These are phyloP conservation scores for Syncerus caffer DNA, from an alignment of 2,797 vertebrate species.

Conservation along the genomic window DNA sequence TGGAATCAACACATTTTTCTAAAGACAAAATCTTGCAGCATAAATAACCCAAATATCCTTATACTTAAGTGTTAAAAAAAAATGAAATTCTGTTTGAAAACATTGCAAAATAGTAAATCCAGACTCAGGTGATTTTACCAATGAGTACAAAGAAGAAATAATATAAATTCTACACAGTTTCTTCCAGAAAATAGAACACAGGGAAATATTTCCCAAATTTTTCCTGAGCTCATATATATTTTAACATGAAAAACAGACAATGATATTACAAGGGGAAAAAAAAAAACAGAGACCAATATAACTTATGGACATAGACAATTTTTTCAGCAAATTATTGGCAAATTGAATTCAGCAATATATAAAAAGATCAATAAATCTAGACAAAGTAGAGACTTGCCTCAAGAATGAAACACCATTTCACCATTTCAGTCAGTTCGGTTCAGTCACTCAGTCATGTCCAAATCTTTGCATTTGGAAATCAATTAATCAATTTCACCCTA, in stretches of 20 bases:
- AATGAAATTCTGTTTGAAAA: not conserved
- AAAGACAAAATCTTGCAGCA: not conserved
- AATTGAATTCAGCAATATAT: not conserved
- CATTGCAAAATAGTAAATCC: not conserved
- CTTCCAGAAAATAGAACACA: not conserved
- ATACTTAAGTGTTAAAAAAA: not conserved
- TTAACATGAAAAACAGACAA: not conserved
- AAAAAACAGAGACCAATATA: not conserved
- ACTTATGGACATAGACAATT: not conserved
- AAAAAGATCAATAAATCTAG: not conserved
- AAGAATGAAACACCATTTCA: not conserved
- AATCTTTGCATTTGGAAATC: not conserved
- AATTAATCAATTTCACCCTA: not conserved
- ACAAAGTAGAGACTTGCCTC: not conserved
- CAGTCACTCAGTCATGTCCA: not conserved
- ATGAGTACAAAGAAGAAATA: not conserved
- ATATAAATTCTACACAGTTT: not conserved
- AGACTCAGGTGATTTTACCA: not conserved
- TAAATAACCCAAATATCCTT: not conserved
- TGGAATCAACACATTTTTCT: not conserved
- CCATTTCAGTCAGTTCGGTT: not conserved
- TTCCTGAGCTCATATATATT: not conserved
- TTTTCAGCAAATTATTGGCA: not conserved
- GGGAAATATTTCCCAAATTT: not conserved
- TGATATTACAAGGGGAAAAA: not conserved